phyloP scores from a whole-genome alignment of 2,888 invertebrate genomes.

The Cosmorhoe ocellata region DNA sequence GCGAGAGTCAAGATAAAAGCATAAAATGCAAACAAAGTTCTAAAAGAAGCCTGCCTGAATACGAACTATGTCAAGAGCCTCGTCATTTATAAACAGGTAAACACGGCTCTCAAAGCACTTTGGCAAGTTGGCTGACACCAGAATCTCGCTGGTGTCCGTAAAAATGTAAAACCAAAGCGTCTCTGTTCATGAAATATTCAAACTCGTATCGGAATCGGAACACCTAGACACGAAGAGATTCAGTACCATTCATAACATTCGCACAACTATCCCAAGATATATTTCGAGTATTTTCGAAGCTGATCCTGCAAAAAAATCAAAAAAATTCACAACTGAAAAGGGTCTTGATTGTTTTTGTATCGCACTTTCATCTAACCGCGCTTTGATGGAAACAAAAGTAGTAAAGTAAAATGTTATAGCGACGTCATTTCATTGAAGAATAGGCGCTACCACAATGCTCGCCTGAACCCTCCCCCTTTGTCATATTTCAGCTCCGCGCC shows the following conservation, averaged over 20 bases:
- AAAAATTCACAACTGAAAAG: constrained; percentile 7
- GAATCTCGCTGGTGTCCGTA: constrained; percentile 30
- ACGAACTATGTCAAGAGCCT: constrained; percentile 35
- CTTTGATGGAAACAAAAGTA: constrained; percentile 69
- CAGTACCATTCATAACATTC: constrained; percentile 30
- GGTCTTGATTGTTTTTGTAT: constrained; percentile 26
- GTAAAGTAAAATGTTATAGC: constrained; percentile 70
- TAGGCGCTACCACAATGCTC: constrained; percentile 44
- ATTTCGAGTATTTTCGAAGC: too few species aligned
- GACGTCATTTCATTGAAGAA: constrained; percentile 45
- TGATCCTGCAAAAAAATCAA: constrained; percentile 3
- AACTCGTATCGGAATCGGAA: constrained; percentile 30
- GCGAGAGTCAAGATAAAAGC: not conserved
- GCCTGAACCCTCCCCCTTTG: constrained; percentile 50
- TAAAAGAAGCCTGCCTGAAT: constrained; percentile 27
- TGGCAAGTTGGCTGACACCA: constrained; percentile 27
- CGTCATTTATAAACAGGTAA: constrained; percentile 36
- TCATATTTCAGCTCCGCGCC: constrained; percentile 66
- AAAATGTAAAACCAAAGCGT: constrained; percentile 35
- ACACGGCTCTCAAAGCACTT: constrained; percentile 29
- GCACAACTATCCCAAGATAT: constrained; percentile 23
- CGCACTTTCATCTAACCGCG: constrained; percentile 38
- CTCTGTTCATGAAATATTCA: constrained; percentile 39
- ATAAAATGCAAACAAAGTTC: constrained; percentile 22
- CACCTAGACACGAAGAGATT: constrained; percentile 31